Evolutionary conservation across 2,797 vertebrate species (phyloP).

Genomic region (Aeoliscus strigatus): DNA sequence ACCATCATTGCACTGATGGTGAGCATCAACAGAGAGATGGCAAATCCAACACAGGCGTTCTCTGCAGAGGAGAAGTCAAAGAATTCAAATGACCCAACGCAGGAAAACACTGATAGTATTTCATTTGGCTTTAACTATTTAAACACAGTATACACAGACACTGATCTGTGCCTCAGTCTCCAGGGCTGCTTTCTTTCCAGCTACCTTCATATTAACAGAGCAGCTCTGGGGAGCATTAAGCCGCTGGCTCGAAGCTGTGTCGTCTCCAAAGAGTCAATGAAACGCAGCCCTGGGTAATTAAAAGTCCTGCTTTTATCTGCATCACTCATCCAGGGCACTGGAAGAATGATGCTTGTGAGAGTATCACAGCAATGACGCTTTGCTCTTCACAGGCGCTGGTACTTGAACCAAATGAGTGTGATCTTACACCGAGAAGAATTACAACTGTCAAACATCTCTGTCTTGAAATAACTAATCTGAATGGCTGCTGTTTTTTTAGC

Average conservation of each 20-base stretch:
- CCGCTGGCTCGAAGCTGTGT: constrained; percentile 15
- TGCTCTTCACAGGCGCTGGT: too few relatives aligned
- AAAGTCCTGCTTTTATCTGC: constrained; percentile 40
- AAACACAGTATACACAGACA: constrained; percentile 22
- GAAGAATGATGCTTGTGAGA: too few relatives aligned
- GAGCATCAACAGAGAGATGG: constrained; percentile 96
- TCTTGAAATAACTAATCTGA: too few relatives aligned
- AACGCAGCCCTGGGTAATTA: constrained; percentile 47
- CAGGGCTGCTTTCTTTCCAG: constrained; percentile 14
- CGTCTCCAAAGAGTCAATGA: constrained; percentile 23
- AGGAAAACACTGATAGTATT: not conserved
- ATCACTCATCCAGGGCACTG: constrained; percentile 29
- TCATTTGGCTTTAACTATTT: constrained; percentile 3
- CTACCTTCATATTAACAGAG: constrained; percentile 23
- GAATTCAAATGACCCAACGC: not conserved
- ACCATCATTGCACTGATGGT: constrained; percentile 99
- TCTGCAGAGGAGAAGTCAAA: constrained; percentile 76
- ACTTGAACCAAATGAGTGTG: too few relatives aligned
- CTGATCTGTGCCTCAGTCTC: too few relatives aligned
- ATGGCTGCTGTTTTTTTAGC: too few relatives aligned
- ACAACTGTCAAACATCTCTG: too few relatives aligned
- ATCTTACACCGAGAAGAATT: too few relatives aligned
- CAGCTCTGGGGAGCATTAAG: constrained; percentile 50
- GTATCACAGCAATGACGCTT: too few relatives aligned
- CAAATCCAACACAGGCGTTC: constrained; percentile 94